Evolutionary conservation across 2,888 invertebrate species (phyloP).

Genomic region (Plusia festucae): DNA sequence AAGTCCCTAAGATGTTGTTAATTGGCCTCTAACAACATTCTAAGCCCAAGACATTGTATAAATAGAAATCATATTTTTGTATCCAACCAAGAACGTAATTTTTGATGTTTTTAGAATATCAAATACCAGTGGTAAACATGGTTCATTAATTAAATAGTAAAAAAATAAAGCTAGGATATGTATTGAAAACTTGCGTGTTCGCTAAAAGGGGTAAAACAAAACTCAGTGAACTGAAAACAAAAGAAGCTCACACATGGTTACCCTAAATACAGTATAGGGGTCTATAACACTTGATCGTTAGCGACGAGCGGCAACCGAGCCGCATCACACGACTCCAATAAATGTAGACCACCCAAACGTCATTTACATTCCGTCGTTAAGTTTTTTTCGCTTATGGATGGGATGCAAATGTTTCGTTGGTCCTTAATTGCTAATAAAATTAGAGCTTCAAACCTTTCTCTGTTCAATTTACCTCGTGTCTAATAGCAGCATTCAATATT

Average conservation of each 20-base stretch:
- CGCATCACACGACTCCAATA: constrained; percentile 31
- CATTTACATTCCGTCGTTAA: constrained; percentile 46
- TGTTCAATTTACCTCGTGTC: constrained; percentile 20
- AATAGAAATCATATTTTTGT: too few species aligned
- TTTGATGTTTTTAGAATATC: neutral
- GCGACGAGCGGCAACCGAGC: constrained; percentile 17
- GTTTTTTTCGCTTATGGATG: constrained; percentile 31
- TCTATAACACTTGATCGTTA: constrained; percentile 39
- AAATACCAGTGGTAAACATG: neutral
- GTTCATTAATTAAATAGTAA: neutral
- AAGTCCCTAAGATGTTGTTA: neutral
- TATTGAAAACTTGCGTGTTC: constrained; percentile 43
- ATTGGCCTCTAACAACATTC: too few species aligned
- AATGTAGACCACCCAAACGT: constrained; percentile 31
- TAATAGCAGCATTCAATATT: constrained; percentile 20
- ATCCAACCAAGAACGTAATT: too few species aligned
- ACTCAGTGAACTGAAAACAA: constrained; percentile 57
- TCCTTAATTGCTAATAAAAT: constrained; percentile 41
- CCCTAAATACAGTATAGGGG: constrained; percentile 39
- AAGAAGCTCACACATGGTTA: constrained; percentile 58
- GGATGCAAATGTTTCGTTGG: constrained; percentile 24
- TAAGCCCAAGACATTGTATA: too few species aligned
- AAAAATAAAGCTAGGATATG: constrained; percentile 13
- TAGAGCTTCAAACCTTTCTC: constrained; percentile 9
- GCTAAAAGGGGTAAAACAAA: constrained; percentile 57